These are phyloP conservation scores for Cecropterus lyciades DNA, from an alignment of 1,140 invertebrate species.

Conservation along the genomic window DNA sequence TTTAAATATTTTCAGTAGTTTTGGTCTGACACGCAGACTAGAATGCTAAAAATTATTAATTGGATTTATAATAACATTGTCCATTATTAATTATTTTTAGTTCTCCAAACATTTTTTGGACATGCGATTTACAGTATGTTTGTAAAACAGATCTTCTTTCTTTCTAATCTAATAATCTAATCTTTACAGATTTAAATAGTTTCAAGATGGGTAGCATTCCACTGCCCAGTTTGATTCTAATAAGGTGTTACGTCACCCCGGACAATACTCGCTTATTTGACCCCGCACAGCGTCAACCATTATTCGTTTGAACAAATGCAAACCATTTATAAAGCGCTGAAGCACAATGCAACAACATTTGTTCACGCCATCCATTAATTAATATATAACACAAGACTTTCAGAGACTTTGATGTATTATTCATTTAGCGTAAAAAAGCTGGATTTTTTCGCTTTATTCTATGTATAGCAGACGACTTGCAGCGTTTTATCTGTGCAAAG, in stretches of 20 bases:
- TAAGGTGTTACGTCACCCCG: conserved; percentile 19
- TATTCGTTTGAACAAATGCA: conserved; percentile 33
- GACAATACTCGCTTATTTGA: conserved; percentile 19
- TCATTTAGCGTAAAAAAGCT: conserved; percentile 22
- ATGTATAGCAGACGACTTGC: conserved; percentile 20
- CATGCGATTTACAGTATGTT: no score
- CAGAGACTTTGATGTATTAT: conserved; percentile 33
- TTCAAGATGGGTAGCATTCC: not conserved
- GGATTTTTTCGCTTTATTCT: conserved; percentile 21
- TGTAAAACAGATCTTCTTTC: no score
- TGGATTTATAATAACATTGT: no score
- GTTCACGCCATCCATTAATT: conserved; percentile 35
- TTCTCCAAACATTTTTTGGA: no score
- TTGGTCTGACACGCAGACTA: no score
- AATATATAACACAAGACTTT: conserved; percentile 31
- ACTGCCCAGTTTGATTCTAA: conserved; percentile 1
- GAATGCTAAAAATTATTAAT: no score
- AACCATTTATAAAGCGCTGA: conserved; percentile 30
- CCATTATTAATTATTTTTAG: no score
- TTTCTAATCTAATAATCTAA: no score
- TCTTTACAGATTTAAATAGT: not conserved
- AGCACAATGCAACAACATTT: conserved; percentile 29
- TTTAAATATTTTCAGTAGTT: no score
- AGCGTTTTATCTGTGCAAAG: not conserved
- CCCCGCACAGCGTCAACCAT: conserved; percentile 16